Conservation (phyloP, 1,140 invertebrate species). For the Zaprionus tsacasi region DNA sequence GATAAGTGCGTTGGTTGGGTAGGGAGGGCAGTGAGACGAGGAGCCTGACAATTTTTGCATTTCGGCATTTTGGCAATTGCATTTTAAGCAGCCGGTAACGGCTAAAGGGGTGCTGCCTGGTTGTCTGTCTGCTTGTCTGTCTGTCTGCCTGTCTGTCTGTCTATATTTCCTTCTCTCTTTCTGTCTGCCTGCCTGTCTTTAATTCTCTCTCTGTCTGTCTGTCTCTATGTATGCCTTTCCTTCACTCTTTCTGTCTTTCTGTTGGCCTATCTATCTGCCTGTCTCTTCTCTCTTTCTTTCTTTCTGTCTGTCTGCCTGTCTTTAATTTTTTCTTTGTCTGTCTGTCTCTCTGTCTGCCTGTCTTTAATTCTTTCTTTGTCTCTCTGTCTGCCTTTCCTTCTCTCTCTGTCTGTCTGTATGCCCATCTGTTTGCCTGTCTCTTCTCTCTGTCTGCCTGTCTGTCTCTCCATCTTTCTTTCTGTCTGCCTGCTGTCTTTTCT, state of each 20-base stretch:
- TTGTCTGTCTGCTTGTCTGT: no score
- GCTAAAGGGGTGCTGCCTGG: slow-evolving; percentile 11
- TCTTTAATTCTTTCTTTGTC: not conserved
- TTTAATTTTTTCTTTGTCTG: not conserved
- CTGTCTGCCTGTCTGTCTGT: not conserved
- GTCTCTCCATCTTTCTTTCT: not conserved
- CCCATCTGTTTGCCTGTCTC: no score
- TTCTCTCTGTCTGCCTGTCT: not conserved
- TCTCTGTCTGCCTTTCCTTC: slow-evolving; percentile 13
- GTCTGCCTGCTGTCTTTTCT: not conserved
- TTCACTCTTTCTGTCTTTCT: no score
- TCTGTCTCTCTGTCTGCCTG: not conserved
- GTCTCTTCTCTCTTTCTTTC: not conserved
- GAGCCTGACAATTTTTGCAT: slow-evolving; percentile 48
- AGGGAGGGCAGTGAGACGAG: slow-evolving; percentile 17
- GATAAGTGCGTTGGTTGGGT: slow-evolving; percentile 49
- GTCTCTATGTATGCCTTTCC: no score
- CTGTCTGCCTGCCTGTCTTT: slow-evolving; percentile 5
- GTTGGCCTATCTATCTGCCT: no score
- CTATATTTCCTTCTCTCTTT: not conserved
- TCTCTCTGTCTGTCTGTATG: no score
- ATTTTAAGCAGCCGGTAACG: slow-evolving; percentile 67
- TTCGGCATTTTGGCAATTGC: slow-evolving; percentile 73
- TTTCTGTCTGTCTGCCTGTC: not conserved
- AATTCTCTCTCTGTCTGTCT: slow-evolving; percentile 6